These are phyloP conservation scores for Labroides dimidiatus DNA, from an alignment of 2,797 vertebrate species.

Conservation along the genomic window DNA sequence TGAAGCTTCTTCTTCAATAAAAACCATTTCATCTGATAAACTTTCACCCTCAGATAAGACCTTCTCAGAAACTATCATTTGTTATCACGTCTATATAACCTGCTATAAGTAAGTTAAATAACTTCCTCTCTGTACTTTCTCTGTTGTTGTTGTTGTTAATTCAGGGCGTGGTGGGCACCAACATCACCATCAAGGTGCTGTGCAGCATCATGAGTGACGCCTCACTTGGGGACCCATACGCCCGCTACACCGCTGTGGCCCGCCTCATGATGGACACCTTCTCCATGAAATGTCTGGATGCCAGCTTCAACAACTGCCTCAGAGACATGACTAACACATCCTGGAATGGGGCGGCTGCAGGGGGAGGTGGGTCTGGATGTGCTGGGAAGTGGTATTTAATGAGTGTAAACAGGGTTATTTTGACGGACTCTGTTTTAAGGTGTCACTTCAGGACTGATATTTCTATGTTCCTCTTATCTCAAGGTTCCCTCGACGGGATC, in stretches of 20 bases:
- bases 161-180: constrained; percentile 72
- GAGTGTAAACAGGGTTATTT: constrained; percentile 20
- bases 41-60: too few species aligned
- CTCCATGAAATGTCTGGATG: constrained; percentile 65
- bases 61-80: too few species aligned
- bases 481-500: not conserved
- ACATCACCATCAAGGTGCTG: constrained; percentile 81
- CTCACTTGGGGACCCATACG: constrained; percentile 66
- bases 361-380: constrained; percentile 70
- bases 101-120: not conserved
- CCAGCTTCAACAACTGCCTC: constrained; percentile 67
- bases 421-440: constrained; percentile 9
- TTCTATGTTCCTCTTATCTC: constrained; percentile 6
- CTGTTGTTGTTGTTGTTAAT: not conserved
- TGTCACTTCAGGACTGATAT: not conserved
- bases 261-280: constrained; percentile 64
- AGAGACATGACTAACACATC: constrained; percentile 76
- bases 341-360: constrained; percentile 74
- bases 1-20: too few species aligned
- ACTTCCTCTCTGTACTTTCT: not conserved
- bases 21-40: too few species aligned
- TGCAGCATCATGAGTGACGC: constrained; percentile 75
- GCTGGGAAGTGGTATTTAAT: constrained; percentile 3
- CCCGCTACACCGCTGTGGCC: constrained; percentile 69
- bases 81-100: too few species aligned